Percentiles rank a stretch among this genome's conserved stretches.
phyloP scores from a whole-genome alignment of 2,797 vertebrate species.

The Kryptopterus vitreolus region DNA sequence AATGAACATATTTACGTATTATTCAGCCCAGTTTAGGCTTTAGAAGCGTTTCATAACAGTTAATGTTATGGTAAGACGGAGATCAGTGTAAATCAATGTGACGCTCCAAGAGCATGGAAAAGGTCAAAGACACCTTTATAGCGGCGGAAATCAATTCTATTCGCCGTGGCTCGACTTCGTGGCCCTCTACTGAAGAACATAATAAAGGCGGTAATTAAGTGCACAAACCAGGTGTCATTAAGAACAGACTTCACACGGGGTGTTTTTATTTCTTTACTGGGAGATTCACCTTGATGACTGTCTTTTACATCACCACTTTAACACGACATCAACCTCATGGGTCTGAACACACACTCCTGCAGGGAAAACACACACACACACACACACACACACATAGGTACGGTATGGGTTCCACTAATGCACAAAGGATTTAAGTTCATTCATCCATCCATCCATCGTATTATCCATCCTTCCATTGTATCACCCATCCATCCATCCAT shows the following conservation, averaged over 20 bases:
- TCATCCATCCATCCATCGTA: too few relatives aligned
- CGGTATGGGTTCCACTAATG: too few relatives aligned
- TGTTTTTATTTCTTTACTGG: too few relatives aligned
- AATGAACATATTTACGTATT: too few relatives aligned
- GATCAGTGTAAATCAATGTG: constrained; percentile 20
- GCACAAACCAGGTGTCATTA: neutral
- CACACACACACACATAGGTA: neutral
- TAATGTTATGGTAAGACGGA: neutral
- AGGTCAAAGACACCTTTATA: constrained; percentile 10
- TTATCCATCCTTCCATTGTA: too few relatives aligned
- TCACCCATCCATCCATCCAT: too few relatives aligned
- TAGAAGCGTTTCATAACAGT: constrained; percentile 5
- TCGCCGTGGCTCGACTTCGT: constrained; percentile 3
- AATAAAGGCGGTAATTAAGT: neutral
- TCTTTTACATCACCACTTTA: constrained; percentile 12
- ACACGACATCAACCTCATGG: constrained; percentile 37
- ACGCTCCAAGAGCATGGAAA: neutral
- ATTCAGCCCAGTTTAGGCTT: too few relatives aligned
- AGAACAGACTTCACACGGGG: neutral
- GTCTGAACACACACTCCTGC: constrained; percentile 4
- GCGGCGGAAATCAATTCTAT: constrained; percentile 2
- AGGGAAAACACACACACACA: constrained; percentile 41
- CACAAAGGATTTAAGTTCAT: constrained; percentile 17
- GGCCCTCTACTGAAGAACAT: neutral
- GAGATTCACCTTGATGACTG: constrained; percentile 23